phyloP scores from a whole-genome alignment of 1,140 invertebrate genomes.

The Calliphora vicina region DNA sequence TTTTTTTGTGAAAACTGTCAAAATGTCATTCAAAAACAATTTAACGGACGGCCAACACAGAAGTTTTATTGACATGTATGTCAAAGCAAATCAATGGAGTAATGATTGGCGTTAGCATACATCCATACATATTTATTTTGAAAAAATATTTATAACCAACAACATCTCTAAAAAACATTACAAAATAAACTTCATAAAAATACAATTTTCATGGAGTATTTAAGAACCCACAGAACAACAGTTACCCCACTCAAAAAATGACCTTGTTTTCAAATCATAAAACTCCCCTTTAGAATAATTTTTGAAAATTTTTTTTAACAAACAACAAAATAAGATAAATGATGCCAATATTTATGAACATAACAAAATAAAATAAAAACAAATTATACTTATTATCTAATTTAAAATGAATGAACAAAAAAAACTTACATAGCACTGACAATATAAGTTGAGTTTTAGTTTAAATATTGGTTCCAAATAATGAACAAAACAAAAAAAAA shows the following conservation, averaged over 20 bases:
- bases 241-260: neutral
- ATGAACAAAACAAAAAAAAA: neutral
- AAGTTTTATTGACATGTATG: conserved; percentile 10
- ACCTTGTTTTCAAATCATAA: neutral
- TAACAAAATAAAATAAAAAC: neutral
- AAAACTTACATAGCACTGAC: neutral
- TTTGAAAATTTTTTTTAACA: neutral
- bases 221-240: neutral
- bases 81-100: conserved; percentile 4
- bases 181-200: neutral
- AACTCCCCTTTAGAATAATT: neutral
- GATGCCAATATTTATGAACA: neutral
- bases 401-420: neutral
- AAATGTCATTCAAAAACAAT: conserved; percentile 9
- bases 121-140: neutral
- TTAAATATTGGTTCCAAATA: neutral
- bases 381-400: conserved; percentile 11
- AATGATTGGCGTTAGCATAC: conserved; percentile 2
- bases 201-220: neutral
- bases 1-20: conserved; percentile 8
- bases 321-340: neutral
- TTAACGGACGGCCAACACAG: conserved; percentile 15
- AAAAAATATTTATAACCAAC: neutral
- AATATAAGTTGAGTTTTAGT: neutral
- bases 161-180: neutral